phyloP scores from a whole-genome alignment of 2,888 invertebrate genomes.

The Xylota sylvarum region DNA sequence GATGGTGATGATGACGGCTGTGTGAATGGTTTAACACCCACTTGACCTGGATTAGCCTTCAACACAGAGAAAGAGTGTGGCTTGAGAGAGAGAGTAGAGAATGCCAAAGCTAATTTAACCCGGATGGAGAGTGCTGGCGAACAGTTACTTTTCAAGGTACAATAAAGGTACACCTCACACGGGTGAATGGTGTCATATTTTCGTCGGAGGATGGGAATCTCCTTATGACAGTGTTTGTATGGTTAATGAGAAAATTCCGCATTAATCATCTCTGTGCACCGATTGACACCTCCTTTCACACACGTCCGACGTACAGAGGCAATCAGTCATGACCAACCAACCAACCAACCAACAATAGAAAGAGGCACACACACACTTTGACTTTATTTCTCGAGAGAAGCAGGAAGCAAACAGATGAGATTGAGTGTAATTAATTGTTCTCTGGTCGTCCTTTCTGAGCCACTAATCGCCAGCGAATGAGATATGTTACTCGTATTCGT shows the following conservation, averaged over 20 bases:
- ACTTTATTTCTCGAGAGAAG: background rate
- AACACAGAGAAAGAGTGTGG: background rate
- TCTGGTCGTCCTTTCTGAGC: constrained; percentile 7
- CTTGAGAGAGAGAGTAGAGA: constrained; percentile 49
- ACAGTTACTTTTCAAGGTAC: constrained; percentile 60
- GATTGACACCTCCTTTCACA: constrained; percentile 65
- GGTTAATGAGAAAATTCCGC: constrained; percentile 65
- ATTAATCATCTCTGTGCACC: constrained; percentile 58
- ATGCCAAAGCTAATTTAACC: constrained; percentile 63
- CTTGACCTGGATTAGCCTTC: constrained; percentile 72
- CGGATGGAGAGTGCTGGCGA: constrained; percentile 52
- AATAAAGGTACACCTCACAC: constrained; percentile 38
- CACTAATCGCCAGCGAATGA: constrained; percentile 51
- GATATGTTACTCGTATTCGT: constrained; percentile 29
- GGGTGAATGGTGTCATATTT: constrained; percentile 61
- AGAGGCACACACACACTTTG: background rate
- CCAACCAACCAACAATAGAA: background rate
- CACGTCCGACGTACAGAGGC: constrained; percentile 2
- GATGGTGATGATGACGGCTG: constrained; percentile 73
- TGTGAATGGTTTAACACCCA: constrained; percentile 76
- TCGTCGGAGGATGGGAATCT: constrained; percentile 42
- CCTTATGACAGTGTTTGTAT: constrained; percentile 35
- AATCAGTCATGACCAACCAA: constrained; percentile 29
- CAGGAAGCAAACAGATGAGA: background rate
- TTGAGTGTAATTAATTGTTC: constrained; percentile 47